Percentiles rank a stretch among this genome's conserved stretches.
These are phyloP conservation scores for Caretta caretta DNA, from an alignment of 2,113 vertebrate species.

Conservation along the genomic window DNA sequence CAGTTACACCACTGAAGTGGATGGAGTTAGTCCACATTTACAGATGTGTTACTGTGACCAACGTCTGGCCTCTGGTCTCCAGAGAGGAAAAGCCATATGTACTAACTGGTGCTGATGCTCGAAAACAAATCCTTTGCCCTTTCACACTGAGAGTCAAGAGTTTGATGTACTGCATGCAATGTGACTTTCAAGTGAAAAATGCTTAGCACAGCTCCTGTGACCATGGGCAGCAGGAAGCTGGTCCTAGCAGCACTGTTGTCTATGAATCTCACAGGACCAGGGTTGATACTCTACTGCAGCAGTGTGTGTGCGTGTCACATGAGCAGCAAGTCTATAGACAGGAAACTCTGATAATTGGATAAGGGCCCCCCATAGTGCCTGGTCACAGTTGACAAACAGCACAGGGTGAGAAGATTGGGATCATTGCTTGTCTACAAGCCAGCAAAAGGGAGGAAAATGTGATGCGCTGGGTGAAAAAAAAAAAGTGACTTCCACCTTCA, in stretches of 20 bases:
- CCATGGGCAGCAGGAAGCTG: neutral
- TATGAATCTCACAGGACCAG: accelerated
- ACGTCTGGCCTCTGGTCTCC: neutral
- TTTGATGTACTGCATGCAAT: neutral
- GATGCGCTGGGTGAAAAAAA: neutral
- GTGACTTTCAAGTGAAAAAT: neutral
- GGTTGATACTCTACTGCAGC: accelerated
- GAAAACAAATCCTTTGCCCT: neutral
- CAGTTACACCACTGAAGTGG: accelerated
- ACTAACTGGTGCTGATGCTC: neutral
- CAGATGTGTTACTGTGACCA: neutral
- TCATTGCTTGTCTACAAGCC: neutral
- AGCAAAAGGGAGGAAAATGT: neutral
- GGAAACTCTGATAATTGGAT: accelerated
- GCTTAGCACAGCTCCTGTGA: neutral
- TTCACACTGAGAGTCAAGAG: neutral
- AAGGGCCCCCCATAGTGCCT: accelerated
- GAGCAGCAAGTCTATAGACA: accelerated
- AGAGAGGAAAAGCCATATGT: accelerated
- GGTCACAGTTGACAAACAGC: neutral
- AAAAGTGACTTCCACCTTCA: neutral
- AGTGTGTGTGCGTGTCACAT: accelerated
- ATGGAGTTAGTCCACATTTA: neutral
- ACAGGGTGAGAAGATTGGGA: neutral
- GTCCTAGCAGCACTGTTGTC: accelerated